phyloP scores from a whole-genome alignment of 2,797 vertebrate genomes.

The Anguilla megastoma region DNA sequence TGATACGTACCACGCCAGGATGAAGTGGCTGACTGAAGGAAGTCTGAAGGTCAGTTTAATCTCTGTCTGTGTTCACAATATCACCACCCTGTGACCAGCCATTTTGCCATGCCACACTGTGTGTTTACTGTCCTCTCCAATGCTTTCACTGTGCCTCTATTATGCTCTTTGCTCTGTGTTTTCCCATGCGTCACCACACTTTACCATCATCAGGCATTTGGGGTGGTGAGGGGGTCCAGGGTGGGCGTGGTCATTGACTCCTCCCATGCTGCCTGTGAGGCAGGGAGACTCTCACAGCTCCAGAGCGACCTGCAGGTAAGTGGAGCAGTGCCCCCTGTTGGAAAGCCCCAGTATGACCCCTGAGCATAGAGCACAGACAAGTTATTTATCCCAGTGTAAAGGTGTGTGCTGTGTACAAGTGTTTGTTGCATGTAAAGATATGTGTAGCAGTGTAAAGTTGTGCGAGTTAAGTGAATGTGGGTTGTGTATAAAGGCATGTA shows the following conservation, averaged over 20 bases:
- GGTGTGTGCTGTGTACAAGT: neutral
- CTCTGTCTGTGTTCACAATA: neutral
- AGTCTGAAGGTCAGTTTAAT: constrained; percentile 74
- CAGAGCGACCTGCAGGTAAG: constrained; percentile 72
- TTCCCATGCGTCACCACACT: neutral
- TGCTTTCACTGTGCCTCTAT: neutral
- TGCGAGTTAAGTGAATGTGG: neutral
- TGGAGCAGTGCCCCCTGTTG: neutral
- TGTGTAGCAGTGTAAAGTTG: neutral
- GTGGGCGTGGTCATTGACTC: constrained; percentile 71
- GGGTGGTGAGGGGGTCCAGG: constrained; percentile 69
- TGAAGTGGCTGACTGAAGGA: constrained; percentile 73
- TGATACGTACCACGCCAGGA: constrained; percentile 65
- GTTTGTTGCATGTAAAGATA: neutral
- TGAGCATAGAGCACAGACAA: neutral
- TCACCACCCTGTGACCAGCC: neutral
- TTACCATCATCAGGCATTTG: constrained; percentile 69
- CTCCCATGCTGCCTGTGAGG: constrained; percentile 56
- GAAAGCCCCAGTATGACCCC: neutral
- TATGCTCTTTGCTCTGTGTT: neutral
- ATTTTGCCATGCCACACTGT: neutral
- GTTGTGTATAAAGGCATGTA: neutral
- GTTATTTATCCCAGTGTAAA: neutral
- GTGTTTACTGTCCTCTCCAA: neutral
- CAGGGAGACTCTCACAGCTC: constrained; percentile 61